Evolutionary conservation across 2,797 vertebrate genomes (phyloP).

Genomic region (Trachops cirrhosus): DNA sequence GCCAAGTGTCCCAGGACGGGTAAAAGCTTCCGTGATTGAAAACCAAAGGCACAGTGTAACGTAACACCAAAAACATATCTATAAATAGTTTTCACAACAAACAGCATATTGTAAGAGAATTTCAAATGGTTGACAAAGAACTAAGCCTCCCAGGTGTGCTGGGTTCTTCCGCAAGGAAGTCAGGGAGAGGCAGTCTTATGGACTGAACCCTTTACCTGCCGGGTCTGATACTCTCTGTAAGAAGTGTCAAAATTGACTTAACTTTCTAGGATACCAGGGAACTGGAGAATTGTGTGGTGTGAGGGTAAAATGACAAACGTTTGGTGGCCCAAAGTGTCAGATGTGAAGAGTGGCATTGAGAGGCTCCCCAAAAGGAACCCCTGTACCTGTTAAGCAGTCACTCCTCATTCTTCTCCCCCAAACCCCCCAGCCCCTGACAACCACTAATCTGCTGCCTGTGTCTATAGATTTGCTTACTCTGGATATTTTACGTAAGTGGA

Average conservation of each 20-base stretch:
- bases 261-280: background rate
- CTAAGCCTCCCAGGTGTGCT: too few species aligned
- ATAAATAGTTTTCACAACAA: too few species aligned
- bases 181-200: background rate
- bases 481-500: too few species aligned
- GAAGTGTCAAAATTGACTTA: background rate
- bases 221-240: background rate
- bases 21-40: background rate
- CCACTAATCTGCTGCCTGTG: background rate
- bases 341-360: background rate
- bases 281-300: background rate
- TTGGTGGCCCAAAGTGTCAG: background rate
- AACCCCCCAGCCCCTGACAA: background rate
- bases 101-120: rapidly evolving
- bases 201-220: background rate
- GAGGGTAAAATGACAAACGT: background rate
- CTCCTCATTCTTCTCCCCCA: too few species aligned
- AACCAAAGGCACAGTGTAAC: background rate
- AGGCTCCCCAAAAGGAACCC: background rate
- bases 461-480: background rate
- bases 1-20: background rate
- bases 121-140: background rate
- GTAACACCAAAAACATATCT: background rate
- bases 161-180: background rate
- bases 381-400: background rate